These are phyloP conservation scores for Champsocephalus esox DNA, from an alignment of 2,797 vertebrate species.

Conservation along the genomic window DNA sequence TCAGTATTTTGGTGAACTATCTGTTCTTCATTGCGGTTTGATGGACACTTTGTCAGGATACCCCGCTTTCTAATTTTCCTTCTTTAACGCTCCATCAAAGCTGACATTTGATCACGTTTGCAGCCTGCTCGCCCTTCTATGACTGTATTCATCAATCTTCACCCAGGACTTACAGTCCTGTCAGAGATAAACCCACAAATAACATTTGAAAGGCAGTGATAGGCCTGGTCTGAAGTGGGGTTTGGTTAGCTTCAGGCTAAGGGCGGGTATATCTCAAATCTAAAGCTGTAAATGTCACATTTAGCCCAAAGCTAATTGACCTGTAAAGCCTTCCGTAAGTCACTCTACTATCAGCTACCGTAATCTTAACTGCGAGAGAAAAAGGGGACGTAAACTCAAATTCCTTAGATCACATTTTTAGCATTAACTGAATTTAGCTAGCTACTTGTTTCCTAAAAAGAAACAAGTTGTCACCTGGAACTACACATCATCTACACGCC, in stretches of 20 bases:
- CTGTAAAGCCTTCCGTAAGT: background rate
- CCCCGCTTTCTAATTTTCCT: background rate
- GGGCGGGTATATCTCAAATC: background rate
- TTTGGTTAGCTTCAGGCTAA: background rate
- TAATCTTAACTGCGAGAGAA: background rate
- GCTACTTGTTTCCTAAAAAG: background rate
- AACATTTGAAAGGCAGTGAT: conserved; percentile 1
- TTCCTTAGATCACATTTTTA: background rate
- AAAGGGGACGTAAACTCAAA: background rate
- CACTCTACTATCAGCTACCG: background rate
- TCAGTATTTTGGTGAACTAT: background rate
- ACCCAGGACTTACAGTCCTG: background rate
- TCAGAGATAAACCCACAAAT: conserved; percentile 2
- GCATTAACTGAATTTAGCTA: background rate
- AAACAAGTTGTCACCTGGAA: background rate
- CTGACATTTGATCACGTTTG: background rate
- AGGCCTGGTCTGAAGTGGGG: background rate
- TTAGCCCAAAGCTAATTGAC: background rate
- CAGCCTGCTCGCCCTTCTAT: background rate
- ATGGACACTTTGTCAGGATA: background rate
- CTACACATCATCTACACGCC: background rate
- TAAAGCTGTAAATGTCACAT: conserved; percentile 10
- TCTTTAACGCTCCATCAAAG: background rate
- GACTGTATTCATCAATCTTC: background rate
- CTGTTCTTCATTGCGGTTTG: background rate